Evolutionary conservation across 35 echinoderm and acorn worm genomes (phyloP), one percentile per base, ranked within the genome.

Genomic region (Hemicentrotus pulcherrimus): DNA sequence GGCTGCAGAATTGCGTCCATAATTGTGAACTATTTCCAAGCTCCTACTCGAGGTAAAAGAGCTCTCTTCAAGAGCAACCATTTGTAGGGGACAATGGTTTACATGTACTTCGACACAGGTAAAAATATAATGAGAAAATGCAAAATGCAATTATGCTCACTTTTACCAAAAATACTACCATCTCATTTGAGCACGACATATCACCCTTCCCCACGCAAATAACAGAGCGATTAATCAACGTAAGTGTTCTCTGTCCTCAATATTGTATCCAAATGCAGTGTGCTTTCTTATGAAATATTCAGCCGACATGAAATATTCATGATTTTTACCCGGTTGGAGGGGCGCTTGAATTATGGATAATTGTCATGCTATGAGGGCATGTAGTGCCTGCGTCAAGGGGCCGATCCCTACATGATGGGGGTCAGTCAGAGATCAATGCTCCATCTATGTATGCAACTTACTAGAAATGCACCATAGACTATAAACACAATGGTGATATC

Each of bases 321-420:
- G 88, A 47, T 90, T 90, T 90, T 45, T 45, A 35, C 88, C 18
- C 32, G 46, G 88, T 90, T 90, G 88, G 46, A 47, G 46, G 88
- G 32, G 12, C 32, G 88, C 88, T 28, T 90, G 88, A 90, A 90
- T 90, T 90, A 90, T 90, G 32, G 88, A 90, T 90, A 90, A 90
- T 16, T 90, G 65, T 78, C 65, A 78, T 78, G 19, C 24, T 28
- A n/a, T 22, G n/a, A n/a, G 65, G 65, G 28, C 65, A 78, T 78
- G 65, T 78, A 22, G 22, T 78, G 6, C 65, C 2, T 78, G 65
- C 65, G 65, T 78, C 65, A 28, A 78, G 65, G 65, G 65, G 65
- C 65, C 65, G 28, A 3, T 28, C 7, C 19, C 19, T 22, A 28
- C 65, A 78, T 78, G 18, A 78, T 78, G 65, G 65, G 65, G 65